Evolutionary conservation across 2,113 vertebrate genomes (phyloP).

Genomic region (Clinocottus analis): DNA sequence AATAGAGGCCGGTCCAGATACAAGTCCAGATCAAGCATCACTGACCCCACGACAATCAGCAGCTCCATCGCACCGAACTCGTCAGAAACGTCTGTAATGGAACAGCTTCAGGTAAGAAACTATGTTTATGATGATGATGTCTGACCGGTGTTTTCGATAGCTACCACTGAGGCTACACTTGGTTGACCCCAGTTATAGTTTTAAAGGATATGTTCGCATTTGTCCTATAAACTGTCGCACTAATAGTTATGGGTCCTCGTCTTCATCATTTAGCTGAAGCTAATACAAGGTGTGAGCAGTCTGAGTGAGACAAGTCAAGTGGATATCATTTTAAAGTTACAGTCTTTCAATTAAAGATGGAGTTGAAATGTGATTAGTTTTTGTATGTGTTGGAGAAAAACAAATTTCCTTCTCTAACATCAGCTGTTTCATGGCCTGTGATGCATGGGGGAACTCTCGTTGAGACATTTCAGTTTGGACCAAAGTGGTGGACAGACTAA

Average conservation of each 20-base stretch:
- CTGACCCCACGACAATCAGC: too few relatives aligned
- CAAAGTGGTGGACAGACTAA: too few relatives aligned
- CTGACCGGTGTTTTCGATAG: neutral
- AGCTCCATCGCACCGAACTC: neutral
- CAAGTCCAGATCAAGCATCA: neutral
- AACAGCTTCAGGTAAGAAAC: constrained; percentile 73
- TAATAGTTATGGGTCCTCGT: neutral
- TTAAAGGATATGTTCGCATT: neutral
- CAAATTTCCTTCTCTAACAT: too few relatives aligned
- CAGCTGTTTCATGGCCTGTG: too few relatives aligned
- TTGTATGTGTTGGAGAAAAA: neutral
- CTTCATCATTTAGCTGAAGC: neutral
- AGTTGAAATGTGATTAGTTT: neutral
- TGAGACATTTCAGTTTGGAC: too few relatives aligned
- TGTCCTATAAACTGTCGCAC: neutral
- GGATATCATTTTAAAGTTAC: too few relatives aligned
- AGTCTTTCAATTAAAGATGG: too few relatives aligned
- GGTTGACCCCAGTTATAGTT: neutral
- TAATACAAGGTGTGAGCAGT: neutral
- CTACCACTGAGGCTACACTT: neutral
- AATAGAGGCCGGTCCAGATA: constrained; percentile 41
- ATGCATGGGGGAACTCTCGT: too few relatives aligned
- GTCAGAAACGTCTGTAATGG: constrained; percentile 59
- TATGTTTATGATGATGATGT: neutral
- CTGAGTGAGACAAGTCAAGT: neutral